phyloP scores from a whole-genome alignment of 2,797 vertebrate species.

The Mormyrus hasselquistii region DNA sequence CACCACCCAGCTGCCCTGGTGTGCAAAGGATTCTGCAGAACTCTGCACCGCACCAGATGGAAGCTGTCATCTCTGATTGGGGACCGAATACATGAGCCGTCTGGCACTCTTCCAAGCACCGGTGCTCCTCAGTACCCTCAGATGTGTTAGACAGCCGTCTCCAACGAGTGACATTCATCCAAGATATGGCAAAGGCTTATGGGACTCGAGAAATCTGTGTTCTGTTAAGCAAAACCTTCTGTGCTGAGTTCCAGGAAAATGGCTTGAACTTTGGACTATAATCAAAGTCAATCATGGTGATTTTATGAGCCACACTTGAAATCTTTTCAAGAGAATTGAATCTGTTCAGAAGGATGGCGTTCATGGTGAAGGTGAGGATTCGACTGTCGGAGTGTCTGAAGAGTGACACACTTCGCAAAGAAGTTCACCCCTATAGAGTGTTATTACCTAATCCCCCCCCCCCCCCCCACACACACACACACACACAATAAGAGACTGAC shows the following conservation, averaged over 20 bases:
- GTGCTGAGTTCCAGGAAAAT: neutral
- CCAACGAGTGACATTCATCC: neutral
- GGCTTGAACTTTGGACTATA: neutral
- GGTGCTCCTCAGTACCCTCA: neutral
- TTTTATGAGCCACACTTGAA: neutral
- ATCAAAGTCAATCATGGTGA: neutral
- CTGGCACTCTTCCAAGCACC: neutral
- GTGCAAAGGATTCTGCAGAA: neutral
- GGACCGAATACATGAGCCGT: neutral
- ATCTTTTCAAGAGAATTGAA: neutral
- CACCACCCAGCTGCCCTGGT: neutral
- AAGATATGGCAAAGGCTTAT: neutral
- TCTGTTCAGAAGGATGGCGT: neutral
- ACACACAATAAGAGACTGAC: neutral
- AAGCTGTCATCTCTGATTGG: slow-evolving; percentile 2
- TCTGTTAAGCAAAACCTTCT: neutral
- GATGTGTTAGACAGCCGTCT: neutral
- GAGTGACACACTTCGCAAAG: neutral
- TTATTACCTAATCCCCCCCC: neutral
- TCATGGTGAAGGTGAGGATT: neutral
- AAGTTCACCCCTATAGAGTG: neutral
- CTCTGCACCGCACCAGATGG: neutral
- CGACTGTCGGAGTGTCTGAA: neutral
- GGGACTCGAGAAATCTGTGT: neutral
- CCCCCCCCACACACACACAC: neutral